These are phyloP conservation scores for Callorhinus ursinus DNA, from an alignment of 2,113 vertebrate genomes.

Conservation along the genomic window DNA sequence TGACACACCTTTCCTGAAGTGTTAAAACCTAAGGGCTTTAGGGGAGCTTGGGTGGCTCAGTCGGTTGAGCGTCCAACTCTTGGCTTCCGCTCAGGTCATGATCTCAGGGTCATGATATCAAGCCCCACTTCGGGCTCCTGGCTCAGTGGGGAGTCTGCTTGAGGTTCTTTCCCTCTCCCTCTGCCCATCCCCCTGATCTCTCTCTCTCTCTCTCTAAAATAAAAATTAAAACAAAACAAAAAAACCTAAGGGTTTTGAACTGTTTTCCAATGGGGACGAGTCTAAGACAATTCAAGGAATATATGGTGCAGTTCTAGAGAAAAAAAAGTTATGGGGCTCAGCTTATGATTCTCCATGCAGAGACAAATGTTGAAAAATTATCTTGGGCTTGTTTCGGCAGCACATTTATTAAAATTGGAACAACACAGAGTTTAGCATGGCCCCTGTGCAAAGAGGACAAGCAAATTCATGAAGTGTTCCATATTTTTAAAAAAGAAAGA, in stretches of 20 bases:
- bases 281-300: background rate
- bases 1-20: background rate
- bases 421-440: background rate
- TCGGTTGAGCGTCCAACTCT: background rate
- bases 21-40: background rate
- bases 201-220: background rate
- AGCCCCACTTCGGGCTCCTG: background rate
- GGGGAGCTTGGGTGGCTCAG: background rate
- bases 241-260: background rate
- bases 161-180: background rate
- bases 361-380: background rate
- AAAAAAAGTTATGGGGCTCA: background rate
- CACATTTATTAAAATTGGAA: background rate
- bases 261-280: background rate
- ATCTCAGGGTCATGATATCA: background rate
- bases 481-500: background rate
- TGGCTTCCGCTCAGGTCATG: background rate
- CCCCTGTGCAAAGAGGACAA: background rate
- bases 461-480: background rate
- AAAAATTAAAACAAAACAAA: background rate
- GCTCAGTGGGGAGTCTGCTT: background rate
- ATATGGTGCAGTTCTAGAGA: background rate
- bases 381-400: background rate
- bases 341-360: background rate
- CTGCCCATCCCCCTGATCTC: background rate